Evolutionary conservation across 1,140 invertebrate genomes (phyloP).

Genomic region (Drosophila sulfurigaster): DNA sequence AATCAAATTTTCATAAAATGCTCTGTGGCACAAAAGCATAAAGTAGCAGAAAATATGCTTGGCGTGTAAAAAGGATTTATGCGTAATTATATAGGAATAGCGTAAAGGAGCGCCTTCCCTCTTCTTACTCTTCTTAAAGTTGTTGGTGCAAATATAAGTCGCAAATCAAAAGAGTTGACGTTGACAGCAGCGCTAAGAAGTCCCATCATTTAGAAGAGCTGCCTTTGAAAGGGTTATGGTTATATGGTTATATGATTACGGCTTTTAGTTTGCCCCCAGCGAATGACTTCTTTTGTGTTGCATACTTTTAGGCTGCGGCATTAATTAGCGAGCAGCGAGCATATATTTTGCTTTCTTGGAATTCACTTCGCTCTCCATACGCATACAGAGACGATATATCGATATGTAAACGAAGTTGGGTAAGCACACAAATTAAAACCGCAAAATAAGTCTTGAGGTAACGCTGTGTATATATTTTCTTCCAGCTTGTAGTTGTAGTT

Average conservation of each 20-base stretch:
- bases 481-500: conserved; percentile 53
- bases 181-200: conserved; percentile 77
- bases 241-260: conserved; percentile 28
- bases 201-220: conserved; percentile 21
- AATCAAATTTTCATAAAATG: conserved; percentile 84
- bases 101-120: conserved; percentile 51
- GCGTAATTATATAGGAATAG: conserved; percentile 81
- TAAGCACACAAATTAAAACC: conserved; percentile 65
- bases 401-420: conserved; percentile 1
- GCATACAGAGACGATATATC: background rate
- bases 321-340: conserved; percentile 59
- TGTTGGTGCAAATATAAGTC: conserved; percentile 40
- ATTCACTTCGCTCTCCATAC: background rate
- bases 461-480: conserved; percentile 21
- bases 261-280: conserved; percentile 58
- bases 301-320: conserved; percentile 66
- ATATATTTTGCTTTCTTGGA: background rate
- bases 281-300: conserved; percentile 51
- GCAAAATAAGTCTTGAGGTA: conserved; percentile 73
- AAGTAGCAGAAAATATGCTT: conserved; percentile 77
- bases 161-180: conserved; percentile 66
- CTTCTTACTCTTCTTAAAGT: conserved; percentile 8
- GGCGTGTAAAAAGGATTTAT: conserved; percentile 79
- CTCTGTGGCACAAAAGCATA: conserved; percentile 42
- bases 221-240: conserved; percentile 24